phyloP scores from a whole-genome alignment of 1,140 invertebrate species.

The Acromyrmex echinatior region DNA sequence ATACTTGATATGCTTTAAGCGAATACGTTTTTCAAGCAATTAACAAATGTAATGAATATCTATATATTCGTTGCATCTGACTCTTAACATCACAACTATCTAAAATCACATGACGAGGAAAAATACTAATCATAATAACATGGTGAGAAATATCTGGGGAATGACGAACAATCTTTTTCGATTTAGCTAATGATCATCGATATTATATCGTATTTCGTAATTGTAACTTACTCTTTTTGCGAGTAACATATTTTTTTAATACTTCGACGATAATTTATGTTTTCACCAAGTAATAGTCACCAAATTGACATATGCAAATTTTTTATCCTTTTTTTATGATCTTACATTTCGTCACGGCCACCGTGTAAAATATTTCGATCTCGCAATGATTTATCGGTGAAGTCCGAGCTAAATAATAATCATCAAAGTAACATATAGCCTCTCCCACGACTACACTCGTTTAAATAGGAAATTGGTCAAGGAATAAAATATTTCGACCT shows the following conservation, averaged over 20 bases:
- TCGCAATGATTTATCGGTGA: constrained; percentile 36
- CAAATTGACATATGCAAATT: constrained; percentile 13
- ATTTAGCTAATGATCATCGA: background rate
- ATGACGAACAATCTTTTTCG: background rate
- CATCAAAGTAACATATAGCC: constrained; percentile 13
- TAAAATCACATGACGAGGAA: background rate
- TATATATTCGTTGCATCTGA: constrained; percentile 9
- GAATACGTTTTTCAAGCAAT: background rate
- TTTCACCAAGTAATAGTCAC: constrained; percentile 13
- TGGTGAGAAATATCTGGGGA: constrained; percentile 22
- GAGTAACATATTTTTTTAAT: background rate
- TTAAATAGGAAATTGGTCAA: constrained; percentile 18
- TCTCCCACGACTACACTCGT: constrained; percentile 1
- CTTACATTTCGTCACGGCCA: background rate
- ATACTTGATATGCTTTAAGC: background rate
- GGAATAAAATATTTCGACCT: constrained; percentile 38
- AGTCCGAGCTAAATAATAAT: constrained; percentile 26
- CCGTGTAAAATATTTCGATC: constrained; percentile 48
- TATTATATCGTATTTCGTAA: background rate
- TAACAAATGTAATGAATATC: constrained; percentile 10
- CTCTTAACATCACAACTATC: background rate
- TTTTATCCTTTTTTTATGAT: constrained; percentile 14
- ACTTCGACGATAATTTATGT: constrained; percentile 19
- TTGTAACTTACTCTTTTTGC: background rate
- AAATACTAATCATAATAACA: constrained; percentile 22